Base-by-base conservation (phyloP, 64 coral and sea anemone genomes). In the Montipora efflorescens region DNA sequence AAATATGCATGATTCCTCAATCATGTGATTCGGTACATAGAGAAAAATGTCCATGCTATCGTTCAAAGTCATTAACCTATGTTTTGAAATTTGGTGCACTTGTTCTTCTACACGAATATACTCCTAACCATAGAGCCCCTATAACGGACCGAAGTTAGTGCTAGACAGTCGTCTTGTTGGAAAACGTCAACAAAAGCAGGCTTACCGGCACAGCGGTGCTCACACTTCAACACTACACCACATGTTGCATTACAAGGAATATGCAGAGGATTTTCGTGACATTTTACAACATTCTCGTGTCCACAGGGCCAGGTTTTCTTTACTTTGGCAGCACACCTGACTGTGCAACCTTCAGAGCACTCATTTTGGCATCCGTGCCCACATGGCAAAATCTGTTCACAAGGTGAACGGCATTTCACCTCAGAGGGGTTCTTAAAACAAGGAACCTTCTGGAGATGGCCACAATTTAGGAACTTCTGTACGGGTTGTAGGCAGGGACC, bases 341-440 rank as follows among this genome's bases (percentile, higher is more conserved):
- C 92, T 20, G 77, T 77, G 8, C 89, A 99, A n/a, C 59, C 83
- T 78, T 92, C 97, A 86, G 5, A 69, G 71, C 89, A 95, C 69
- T 47, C 74, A 16, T 77, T 92, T 21, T 77, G 21, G 53, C 97
- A 99, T 0, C 5, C 53, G 92, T 99, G 97, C n/a, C 92, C 92
- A 78, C 97, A 99, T 7, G 48, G 51, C 67, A 95, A 66, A 12
- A 67, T 44, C 71, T 92, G 89, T 16, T n/a, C 4, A 46, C 94
- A 95, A 18, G 83, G 83, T 28, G 48, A 52, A 8, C 8, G 7
- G 71, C 94, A 95, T 15, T 25, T 50, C 48, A 92, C 91, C 4
- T 87, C 78, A 47, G 9, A 50, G 8, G 77, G 90, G 69, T 92
- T 53, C 12, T 74, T 73, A 10, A 48, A 81, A 52, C 94, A 95